Percentiles rank a stretch among this genome's conserved stretches.
Conservation (phyloP, 2,797 vertebrate species). For the Serranus cabrilla region DNA sequence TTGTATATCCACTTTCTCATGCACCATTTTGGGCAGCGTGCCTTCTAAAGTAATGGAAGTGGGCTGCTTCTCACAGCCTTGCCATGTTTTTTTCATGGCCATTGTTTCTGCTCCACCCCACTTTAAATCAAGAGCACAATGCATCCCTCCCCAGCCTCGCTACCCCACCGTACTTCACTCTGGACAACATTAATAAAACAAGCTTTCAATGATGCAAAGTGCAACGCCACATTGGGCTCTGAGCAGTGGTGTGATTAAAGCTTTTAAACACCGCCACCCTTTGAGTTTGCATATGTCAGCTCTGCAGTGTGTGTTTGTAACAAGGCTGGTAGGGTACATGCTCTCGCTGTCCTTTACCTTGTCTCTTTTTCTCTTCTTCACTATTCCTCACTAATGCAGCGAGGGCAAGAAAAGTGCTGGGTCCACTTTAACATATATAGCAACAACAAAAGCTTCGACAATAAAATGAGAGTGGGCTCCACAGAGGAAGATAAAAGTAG, state of each 20-base stretch:
- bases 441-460: conserved; percentile 31
- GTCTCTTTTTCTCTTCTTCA: conserved; percentile 29
- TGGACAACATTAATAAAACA: conserved; percentile 89
- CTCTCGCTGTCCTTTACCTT: conserved; percentile 45
- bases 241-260: conserved; percentile 83
- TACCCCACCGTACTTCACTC: conserved; percentile 70
- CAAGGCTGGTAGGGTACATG: conserved; percentile 29
- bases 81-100: conserved; percentile 84
- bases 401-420: conserved; percentile 33
- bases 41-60: conserved; percentile 74
- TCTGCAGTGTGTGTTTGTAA: conserved; percentile 56
- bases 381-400: conserved; percentile 40
- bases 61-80: conserved; percentile 54
- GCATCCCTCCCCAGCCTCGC: conserved; percentile 31
- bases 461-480: conserved; percentile 38
- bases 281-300: conserved; percentile 82
- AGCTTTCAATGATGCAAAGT: conserved; percentile 81
- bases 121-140: conserved; percentile 85
- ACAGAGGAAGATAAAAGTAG: conserved; percentile 40
- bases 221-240: conserved; percentile 66
- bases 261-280: conserved; percentile 83
- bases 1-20: conserved; percentile 23
- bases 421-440: conserved; percentile 49
- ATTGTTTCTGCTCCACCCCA: conserved; percentile 85
- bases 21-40: conserved; percentile 49